Percentiles rank a stretch among this genome's conserved stretches.
Conservation (phyloP, 2,888 invertebrate species). For the Trichacis sp. region DNA sequence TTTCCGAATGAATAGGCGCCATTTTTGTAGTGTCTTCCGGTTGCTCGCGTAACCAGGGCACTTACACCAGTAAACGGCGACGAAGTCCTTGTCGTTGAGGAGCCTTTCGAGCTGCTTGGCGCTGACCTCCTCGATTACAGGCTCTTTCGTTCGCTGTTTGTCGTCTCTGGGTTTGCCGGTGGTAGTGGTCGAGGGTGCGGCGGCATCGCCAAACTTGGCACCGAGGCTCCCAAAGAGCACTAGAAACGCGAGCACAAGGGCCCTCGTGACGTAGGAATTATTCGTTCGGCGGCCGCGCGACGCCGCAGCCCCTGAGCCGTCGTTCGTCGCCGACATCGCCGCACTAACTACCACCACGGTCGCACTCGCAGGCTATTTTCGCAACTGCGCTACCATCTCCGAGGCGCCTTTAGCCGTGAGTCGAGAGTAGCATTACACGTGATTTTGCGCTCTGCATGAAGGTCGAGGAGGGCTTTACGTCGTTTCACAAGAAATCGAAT, state of each 20-base stretch:
- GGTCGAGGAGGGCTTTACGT: not conserved
- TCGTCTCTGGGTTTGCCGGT: too few species aligned
- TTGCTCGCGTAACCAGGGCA: slow-evolving; percentile 69
- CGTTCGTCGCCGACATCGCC: slow-evolving; percentile 70
- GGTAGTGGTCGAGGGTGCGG: slow-evolving; percentile 12
- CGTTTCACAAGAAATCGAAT: too few species aligned
- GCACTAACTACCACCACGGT: slow-evolving; percentile 64
- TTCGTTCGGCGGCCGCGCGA: slow-evolving; percentile 59
- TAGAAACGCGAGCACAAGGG: slow-evolving; percentile 49
- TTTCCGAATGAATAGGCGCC: too few species aligned
- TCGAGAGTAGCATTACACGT: too few species aligned
- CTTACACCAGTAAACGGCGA: slow-evolving; percentile 98
- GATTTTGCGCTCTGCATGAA: not conserved
- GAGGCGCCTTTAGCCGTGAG: too few species aligned
- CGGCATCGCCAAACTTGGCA: slow-evolving; percentile 47
- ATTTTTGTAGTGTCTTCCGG: too few species aligned
- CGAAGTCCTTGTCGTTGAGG: slow-evolving; percentile 91
- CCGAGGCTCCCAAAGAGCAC: slow-evolving; percentile 43
- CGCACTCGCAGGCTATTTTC: slow-evolving; percentile 60
- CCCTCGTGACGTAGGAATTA: slow-evolving; percentile 49
- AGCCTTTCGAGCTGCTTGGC: slow-evolving; percentile 91
- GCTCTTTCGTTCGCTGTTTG: slow-evolving; percentile 69
- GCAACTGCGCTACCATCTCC: slow-evolving; percentile 41
- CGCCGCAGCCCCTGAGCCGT: slow-evolving; percentile 60
- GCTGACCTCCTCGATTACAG: slow-evolving; percentile 93